Base-by-base conservation (phyloP, 2,113 vertebrate species). In the Chaetorhynchus papuensis region DNA sequence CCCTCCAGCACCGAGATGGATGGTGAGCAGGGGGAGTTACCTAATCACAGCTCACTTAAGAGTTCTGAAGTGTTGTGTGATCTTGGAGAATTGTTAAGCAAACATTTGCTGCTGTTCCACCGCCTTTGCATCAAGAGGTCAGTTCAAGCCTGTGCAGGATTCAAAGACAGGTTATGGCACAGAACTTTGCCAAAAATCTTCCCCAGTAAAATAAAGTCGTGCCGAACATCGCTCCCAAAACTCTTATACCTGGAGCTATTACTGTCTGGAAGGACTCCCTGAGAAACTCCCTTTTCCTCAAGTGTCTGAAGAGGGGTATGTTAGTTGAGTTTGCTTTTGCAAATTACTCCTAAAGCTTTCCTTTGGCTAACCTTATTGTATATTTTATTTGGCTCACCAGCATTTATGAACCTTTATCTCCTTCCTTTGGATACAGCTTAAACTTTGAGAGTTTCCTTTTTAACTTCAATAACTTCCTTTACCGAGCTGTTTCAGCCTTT, bases 231-330 rank as follows among this genome's bases (percentile, higher is more conserved):
- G 7, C 15, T 78, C 6, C 13, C 41, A 60, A 44, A 30, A 41
- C 21, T 49, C 21, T 22, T 8, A 66, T 2, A 80, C 16, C 19
- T 50, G 21, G 14, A 59, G 9, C 2, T 20, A 26, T 31, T n/a
- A 66, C 16, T 35, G 21, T 9, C 45, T 56, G 11, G 17, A 83
- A 79, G 12, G 53, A 49, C 5, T 74, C 24, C 15, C 37, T 35
- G 13, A 42, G 10, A 87, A 77, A 50, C n/a, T 69, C 13, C n/a
- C 35, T 56, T 14, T 8, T 76, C 24, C 17, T 75, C 12, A 30
- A 1, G 1, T 41, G 10, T 56, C 78, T 84, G n/a, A 68, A 71
- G 33, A 42, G 2, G 5, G 13, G 6, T 24, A n/a, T 2, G 1
- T 50, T 63, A 70, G 8, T 11, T 37, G 15, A 12, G 10, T 50